Evolutionary conservation across 2,113 vertebrate species (phyloP), one percentile per base, ranked within the genome.

Genomic region (Chlamydotis undulata): DNA sequence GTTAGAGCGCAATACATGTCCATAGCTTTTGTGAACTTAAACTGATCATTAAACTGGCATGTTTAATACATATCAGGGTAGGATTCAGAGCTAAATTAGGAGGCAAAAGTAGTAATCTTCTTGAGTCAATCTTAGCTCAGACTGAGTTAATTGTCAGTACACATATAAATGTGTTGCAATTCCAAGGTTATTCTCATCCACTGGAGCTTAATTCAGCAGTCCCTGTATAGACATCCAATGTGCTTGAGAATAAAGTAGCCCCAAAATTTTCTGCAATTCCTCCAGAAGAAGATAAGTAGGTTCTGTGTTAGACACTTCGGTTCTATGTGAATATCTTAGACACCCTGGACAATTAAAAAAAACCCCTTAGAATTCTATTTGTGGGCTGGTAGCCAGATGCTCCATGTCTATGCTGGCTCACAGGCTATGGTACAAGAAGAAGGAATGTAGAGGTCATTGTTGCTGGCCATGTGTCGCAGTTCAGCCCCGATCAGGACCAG

Each of bases 321-420:
- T 64, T 81, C 26, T 39, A 0, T 31, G 12, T 45, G n/a, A 79
- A 75, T 19, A 23, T 31, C 24, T 50, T 19, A 43, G 21, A 16
- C 3, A 21, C 10, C 4, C 1, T 61, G 12, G 7, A 31, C 3
- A 59, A 37, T 31, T 45, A 7, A 9, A 28, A 87, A 28, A 87
- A 88, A 8, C 23, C 6, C 2, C 14, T 61, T 31, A 31, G 19
- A 55, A 71, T 1, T 17, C 39, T 18, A 3, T 85, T 69, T 2
- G 5, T 1, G 10, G 6, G 12, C 21, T 41, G 6, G 24, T 12
- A 41, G 31, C 6, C 18, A 77, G 33, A 14, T 17, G 4, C 1
- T 10, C 5, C 22, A 37, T 25, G 5, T 18, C 37, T 56, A 4
- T 6, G 41, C 41, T 43, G 41, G 41, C 41, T 43, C 41, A 43